Evolutionary conservation across 1,140 invertebrate species (phyloP).

Genomic region (Magallana gigas): DNA sequence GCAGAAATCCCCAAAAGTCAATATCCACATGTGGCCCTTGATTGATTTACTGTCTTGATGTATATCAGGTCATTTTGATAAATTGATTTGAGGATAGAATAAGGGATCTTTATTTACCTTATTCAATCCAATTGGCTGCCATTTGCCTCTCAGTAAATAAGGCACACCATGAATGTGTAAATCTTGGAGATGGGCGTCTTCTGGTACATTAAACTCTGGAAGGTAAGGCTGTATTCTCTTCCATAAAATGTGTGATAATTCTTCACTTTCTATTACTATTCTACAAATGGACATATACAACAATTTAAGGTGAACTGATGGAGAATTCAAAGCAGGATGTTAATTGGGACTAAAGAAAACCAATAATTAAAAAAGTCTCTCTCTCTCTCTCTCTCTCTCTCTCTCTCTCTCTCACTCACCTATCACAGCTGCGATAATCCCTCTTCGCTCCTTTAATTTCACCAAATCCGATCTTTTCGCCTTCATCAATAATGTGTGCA

Average conservation of each 20-base stretch:
- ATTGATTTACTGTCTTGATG: too few relatives aligned
- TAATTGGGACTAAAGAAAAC: background rate
- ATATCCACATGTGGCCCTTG: too few relatives aligned
- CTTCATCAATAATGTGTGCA: conserved; percentile 63
- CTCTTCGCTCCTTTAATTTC: conserved; percentile 58
- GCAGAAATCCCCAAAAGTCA: too few relatives aligned
- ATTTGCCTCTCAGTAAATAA: conserved; percentile 62
- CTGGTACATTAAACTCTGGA: conserved; percentile 53
- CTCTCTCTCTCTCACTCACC: conserved; percentile 48
- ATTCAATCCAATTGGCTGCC: conserved; percentile 60
- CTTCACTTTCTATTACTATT: conserved; percentile 56
- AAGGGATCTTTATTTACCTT: background rate
- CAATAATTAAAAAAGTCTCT: background rate
- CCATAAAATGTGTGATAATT: conserved; percentile 58
- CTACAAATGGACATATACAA: conserved; percentile 46
- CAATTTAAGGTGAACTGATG: too few relatives aligned
- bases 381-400: background rate
- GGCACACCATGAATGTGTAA: conserved; percentile 65
- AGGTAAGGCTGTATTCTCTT: conserved; percentile 59
- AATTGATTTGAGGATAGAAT: background rate
- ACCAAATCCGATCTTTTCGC: conserved; percentile 68
- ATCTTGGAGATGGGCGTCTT: conserved; percentile 47
- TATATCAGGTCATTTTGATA: background rate
- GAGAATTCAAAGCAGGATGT: too few relatives aligned
- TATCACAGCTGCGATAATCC: conserved; percentile 67